Evolutionary conservation across 2,888 invertebrate species (phyloP).

Genomic region (Pristionchus fissidentatus): DNA sequence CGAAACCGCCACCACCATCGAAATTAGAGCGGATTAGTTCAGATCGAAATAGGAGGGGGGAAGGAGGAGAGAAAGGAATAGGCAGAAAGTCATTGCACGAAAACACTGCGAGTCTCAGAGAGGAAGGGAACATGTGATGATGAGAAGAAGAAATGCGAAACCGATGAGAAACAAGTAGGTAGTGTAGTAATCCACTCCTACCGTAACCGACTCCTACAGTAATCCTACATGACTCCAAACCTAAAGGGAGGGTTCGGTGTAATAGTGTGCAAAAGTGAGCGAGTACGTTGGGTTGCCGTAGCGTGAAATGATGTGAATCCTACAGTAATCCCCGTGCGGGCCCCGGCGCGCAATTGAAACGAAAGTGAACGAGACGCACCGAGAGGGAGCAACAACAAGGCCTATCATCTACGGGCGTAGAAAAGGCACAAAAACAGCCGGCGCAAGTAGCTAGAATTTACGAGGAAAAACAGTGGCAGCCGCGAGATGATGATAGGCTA

Average conservation of each 20-base stretch:
- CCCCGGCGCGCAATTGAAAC: no score
- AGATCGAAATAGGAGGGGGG: not conserved
- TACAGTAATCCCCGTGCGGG: not conserved
- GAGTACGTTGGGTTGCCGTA: not conserved
- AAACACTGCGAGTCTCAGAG: not conserved
- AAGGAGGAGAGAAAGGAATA: not conserved
- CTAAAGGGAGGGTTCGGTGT: no score
- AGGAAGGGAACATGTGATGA: not conserved
- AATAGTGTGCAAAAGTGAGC: not conserved
- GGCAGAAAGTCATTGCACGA: no score
- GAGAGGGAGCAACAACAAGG: no score
- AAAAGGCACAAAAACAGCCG: not conserved
- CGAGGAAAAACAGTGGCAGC: not conserved
- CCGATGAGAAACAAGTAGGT: not conserved
- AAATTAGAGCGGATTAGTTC: conserved; percentile 27
- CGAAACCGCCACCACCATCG: not conserved
- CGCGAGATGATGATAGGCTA: not conserved
- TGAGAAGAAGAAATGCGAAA: not conserved
- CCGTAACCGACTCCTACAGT: no score
- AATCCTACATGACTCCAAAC: no score
- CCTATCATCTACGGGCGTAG: not conserved
- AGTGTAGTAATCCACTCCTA: no score
- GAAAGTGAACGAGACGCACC: no score
- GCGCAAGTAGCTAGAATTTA: no score
- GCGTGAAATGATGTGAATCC: not conserved